These are phyloP conservation scores for Istiophorus platypterus DNA, from an alignment of 2,113 vertebrate genomes.

Conservation along the genomic window DNA sequence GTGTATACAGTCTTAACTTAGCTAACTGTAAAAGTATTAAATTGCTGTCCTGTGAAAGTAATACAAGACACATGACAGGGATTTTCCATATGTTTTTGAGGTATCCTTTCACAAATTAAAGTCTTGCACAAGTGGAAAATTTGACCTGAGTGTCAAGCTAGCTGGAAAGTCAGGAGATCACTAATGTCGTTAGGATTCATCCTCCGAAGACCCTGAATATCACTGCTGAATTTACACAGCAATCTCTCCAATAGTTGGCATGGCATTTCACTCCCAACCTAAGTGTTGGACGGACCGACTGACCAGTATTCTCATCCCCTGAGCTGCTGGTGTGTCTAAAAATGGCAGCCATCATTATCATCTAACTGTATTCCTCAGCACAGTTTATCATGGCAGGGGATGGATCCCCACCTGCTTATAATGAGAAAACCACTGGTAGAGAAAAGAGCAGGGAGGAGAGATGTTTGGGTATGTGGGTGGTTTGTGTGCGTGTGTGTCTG, in stretches of 20 bases:
- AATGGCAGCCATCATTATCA: conserved; percentile 56
- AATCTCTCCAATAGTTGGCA: conserved; percentile 1
- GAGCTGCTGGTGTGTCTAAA: conserved; percentile 42
- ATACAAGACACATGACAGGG: not conserved
- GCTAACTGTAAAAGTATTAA: not conserved
- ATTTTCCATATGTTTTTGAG: not conserved
- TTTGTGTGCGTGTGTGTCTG: conserved; percentile 1
- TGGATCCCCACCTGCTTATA: conserved; percentile 49
- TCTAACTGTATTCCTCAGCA: conserved; percentile 50
- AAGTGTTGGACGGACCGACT: not conserved
- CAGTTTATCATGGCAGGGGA: conserved; percentile 46
- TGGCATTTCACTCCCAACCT: conserved; percentile 17
- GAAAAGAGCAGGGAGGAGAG: conserved; percentile 47
- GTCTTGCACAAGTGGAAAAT: not conserved
- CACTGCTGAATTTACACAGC: not conserved
- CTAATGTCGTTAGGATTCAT: not conserved
- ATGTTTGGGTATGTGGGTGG: conserved; percentile 18
- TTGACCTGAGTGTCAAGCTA: conserved; percentile 2
- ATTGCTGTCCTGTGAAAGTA: not conserved
- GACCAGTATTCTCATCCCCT: not conserved
- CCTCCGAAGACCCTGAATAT: not conserved
- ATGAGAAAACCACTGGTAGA: conserved; percentile 65
- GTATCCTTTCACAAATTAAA: not conserved
- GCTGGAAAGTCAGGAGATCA: not conserved
- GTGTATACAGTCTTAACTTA: not conserved